phyloP scores from a whole-genome alignment of 2,113 vertebrate genomes.

The Etheostoma cragini region DNA sequence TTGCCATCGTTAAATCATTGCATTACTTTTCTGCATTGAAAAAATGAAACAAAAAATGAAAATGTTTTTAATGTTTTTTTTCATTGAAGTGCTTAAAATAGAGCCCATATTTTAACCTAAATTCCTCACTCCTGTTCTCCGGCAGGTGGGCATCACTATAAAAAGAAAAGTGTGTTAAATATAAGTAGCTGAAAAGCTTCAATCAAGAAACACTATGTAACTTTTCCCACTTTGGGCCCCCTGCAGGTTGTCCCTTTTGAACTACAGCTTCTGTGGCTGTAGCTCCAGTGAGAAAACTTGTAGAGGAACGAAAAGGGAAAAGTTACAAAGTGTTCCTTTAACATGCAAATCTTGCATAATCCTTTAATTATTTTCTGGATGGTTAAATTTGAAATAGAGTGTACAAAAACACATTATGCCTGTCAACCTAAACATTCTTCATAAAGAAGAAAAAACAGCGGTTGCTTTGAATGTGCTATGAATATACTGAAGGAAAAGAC shows the following conservation, averaged over 20 bases:
- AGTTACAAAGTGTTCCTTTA: too few relatives aligned
- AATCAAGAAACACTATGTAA: background rate
- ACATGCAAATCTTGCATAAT: conserved; percentile 16
- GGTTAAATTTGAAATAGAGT: background rate
- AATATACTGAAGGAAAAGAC: conserved; percentile 29
- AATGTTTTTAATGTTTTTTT: background rate
- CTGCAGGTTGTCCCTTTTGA: too few relatives aligned
- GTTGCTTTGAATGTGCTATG: conserved; percentile 20
- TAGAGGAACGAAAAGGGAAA: too few relatives aligned
- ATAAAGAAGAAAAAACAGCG: background rate
- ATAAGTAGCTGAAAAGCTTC: conserved; percentile 14
- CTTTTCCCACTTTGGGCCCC: too few relatives aligned
- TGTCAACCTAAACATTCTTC: conserved; percentile 20
- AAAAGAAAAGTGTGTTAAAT: conserved; percentile 1
- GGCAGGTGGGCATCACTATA: conserved; percentile 12
- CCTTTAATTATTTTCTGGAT: conserved; percentile 18
- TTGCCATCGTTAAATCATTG: conserved; percentile 7
- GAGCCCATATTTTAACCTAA: background rate
- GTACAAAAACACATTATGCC: background rate
- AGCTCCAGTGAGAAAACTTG: too few relatives aligned
- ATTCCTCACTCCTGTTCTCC: conserved; percentile 12
- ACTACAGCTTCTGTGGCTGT: too few relatives aligned
- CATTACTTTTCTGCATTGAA: conserved; percentile 22
- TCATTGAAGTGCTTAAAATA: conserved; percentile 35
- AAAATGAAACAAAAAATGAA: background rate